A percentile compares a stretch with the other conserved stretches of the same genome.
Evolutionary conservation across 2,888 invertebrate species (phyloP).

Genomic region (Ophonus ardosiacus): DNA sequence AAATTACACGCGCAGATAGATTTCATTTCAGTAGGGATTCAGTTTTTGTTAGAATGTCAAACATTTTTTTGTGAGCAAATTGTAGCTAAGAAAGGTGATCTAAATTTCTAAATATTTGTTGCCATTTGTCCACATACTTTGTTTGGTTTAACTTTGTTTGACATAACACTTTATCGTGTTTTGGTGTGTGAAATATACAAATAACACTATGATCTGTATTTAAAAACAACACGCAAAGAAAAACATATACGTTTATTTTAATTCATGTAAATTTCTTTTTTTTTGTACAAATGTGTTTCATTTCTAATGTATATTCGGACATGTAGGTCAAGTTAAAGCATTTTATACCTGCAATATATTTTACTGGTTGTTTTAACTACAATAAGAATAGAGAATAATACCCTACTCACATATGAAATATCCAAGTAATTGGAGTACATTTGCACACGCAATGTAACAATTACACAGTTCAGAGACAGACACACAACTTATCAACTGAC

Average conservation of each 20-base stretch:
- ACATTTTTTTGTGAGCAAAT: no score
- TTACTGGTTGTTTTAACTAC: not conserved
- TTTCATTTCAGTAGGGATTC: no score
- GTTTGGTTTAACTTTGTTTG: constrained; percentile 2
- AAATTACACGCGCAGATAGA: no score
- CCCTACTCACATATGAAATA: no score
- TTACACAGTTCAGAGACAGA: no score
- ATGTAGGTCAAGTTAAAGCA: not conserved
- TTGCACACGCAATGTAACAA: no score
- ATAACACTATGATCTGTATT: not conserved
- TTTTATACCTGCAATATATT: not conserved
- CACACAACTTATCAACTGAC: no score
- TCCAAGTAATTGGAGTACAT: no score
- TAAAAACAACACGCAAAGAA: not conserved
- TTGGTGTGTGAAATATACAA: not conserved
- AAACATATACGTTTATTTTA: not conserved
- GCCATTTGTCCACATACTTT: not conserved
- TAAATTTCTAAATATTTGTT: no score
- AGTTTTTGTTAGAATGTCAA: no score
- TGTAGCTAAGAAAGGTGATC: no score
- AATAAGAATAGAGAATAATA: no score
- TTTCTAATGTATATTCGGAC: not conserved
- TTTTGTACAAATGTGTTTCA: not conserved
- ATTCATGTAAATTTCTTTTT: not conserved
- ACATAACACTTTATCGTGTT: not conserved